A percentile compares a stretch with the other conserved stretches of the same genome.
These are phyloP conservation scores for Edolisoma coerulescens DNA, from an alignment of 2,113 vertebrate genomes.

Conservation along the genomic window DNA sequence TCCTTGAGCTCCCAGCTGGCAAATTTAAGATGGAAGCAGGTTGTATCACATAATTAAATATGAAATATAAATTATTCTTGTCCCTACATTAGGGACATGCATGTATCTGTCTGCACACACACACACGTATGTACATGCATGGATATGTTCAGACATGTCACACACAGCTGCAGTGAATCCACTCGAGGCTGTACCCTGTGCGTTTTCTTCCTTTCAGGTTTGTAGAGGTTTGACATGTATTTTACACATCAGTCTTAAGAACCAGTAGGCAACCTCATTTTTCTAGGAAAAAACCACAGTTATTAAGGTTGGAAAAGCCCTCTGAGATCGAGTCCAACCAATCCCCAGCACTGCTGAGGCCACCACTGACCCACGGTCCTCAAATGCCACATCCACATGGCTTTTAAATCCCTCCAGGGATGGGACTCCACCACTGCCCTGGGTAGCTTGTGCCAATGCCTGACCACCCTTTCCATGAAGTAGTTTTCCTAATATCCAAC, in stretches of 20 bases:
- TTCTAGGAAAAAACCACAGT: not conserved
- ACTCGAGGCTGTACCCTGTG: accelerated
- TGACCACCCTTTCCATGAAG: not conserved
- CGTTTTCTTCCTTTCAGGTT: not conserved
- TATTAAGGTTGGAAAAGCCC: not conserved
- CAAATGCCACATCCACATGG: accelerated
- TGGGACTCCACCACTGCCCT: not conserved
- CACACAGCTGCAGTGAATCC: not conserved
- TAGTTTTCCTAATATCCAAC: not conserved
- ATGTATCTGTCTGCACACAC: not conserved
- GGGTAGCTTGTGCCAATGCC: not conserved
- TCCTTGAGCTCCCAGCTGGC: not conserved
- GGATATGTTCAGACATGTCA: not conserved
- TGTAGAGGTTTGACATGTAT: not conserved
- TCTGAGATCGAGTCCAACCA: not conserved
- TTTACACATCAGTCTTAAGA: not conserved
- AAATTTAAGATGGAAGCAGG: not conserved
- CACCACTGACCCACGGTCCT: not conserved
- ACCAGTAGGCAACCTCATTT: not conserved
- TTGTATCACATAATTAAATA: not conserved
- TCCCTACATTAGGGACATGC: not conserved
- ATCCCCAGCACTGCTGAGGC: not conserved
- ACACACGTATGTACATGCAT: accelerated
- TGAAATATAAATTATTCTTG: not conserved
- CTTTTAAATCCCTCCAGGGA: not conserved